These are phyloP conservation scores for Beris chalybata DNA, from an alignment of 2,888 invertebrate species.

Conservation along the genomic window DNA sequence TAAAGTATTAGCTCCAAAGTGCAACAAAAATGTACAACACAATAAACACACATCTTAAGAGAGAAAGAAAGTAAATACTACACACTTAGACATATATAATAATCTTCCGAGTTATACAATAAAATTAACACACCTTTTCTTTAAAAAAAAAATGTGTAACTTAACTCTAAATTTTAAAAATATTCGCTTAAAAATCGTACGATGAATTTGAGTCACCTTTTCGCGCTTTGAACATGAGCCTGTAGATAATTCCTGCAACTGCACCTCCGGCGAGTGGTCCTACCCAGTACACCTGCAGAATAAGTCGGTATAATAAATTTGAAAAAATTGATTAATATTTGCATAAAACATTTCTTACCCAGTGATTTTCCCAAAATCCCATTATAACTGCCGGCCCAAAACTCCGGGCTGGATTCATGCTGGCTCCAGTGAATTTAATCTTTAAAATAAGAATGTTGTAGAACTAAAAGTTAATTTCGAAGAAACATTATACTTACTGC, in stretches of 20 bases:
- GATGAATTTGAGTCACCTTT: slow-evolving; percentile 72
- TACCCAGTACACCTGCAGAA: slow-evolving; percentile 77
- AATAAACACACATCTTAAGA: no score
- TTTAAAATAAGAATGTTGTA: slow-evolving; percentile 44
- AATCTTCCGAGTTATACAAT: no score
- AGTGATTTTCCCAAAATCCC: slow-evolving; percentile 75
- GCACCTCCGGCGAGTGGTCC: slow-evolving; percentile 81
- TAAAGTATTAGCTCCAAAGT: no score
- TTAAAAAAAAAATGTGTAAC: no score
- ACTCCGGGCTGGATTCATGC: slow-evolving; percentile 92
- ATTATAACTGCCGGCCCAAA: slow-evolving; percentile 85
- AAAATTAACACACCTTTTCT: no score
- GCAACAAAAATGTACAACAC: no score
- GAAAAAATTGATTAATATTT: slow-evolving; percentile 2
- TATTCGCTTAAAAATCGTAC: slow-evolving; percentile 68
- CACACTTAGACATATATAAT: no score
- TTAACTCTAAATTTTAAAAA: no score
- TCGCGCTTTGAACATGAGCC: slow-evolving; percentile 68
- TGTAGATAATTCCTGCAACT: slow-evolving; percentile 73
- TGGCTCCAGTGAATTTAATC: slow-evolving; percentile 82
- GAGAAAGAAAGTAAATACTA: no score
- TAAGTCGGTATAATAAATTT: not conserved
- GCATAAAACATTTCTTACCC: slow-evolving; percentile 61
- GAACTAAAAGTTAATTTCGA: not conserved
- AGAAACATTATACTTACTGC: slow-evolving; percentile 69